Conservation (phyloP, 2,113 vertebrate genomes). For the Archocentrus centrarchus region DNA sequence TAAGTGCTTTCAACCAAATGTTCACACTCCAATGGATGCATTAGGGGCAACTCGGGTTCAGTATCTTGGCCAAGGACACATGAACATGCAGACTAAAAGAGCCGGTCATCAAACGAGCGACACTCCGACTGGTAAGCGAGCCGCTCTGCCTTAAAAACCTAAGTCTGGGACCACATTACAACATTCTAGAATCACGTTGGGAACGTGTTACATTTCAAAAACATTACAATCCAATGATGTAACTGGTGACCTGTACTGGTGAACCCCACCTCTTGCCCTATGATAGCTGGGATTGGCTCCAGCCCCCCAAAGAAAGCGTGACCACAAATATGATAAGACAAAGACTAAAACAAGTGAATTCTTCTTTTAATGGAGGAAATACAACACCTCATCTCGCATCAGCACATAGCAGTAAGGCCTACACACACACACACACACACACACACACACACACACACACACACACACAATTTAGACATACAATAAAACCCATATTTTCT, state of each 20-base stretch:
- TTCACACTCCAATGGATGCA: too few relatives aligned
- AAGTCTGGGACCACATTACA: too few relatives aligned
- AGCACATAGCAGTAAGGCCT: too few relatives aligned
- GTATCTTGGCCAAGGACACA: neutral
- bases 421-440: neutral
- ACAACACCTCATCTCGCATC: neutral
- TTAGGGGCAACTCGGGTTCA: neutral
- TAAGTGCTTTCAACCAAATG: neutral
- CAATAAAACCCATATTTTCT: neutral
- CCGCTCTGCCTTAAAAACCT: too few relatives aligned
- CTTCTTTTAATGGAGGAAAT: neutral
- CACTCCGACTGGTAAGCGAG: neutral
- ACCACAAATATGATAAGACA: neutral
- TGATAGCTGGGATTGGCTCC: too few relatives aligned
- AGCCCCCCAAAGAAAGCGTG: neutral
- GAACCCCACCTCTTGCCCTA: too few relatives aligned
- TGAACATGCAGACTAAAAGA: fast-evolving
- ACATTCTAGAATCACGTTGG: neutral
- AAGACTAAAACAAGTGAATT: neutral
- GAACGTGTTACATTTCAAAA: neutral
- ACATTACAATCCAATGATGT: too few relatives aligned
- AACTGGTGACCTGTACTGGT: too few relatives aligned
- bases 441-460: neutral
- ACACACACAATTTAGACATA: neutral
- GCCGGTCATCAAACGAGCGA: fast-evolving